Conservation (phyloP, 2,888 invertebrate genomes). For the Drosophila picticornis region DNA sequence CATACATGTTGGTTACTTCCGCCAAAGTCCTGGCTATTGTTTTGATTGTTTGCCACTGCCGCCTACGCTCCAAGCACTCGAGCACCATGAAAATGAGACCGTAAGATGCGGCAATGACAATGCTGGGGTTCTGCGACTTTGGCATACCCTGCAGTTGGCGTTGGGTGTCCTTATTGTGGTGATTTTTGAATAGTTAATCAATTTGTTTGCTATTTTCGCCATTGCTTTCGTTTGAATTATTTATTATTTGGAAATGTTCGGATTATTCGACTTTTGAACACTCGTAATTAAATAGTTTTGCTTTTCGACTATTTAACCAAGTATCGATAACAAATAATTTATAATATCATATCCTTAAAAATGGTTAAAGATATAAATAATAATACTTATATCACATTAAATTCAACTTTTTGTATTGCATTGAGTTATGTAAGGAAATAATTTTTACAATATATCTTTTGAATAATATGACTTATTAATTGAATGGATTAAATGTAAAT, state of each 20-base stretch:
- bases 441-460: not conserved
- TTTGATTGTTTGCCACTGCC: slow-evolving; percentile 47
- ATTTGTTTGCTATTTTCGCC: not conserved
- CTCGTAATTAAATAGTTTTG: not conserved
- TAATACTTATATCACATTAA: not conserved
- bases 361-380: not conserved
- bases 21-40: slow-evolving; percentile 39
- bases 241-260: not conserved
- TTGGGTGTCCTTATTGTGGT: not conserved
- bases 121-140: slow-evolving; percentile 1
- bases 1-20: slow-evolving; percentile 29
- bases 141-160: not conserved
- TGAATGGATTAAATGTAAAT: not conserved
- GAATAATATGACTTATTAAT: not conserved
- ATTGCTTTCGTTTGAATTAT: no score
- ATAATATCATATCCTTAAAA: not conserved
- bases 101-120: not conserved
- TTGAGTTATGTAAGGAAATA: not conserved
- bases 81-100: slow-evolving; percentile 2
- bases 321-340: no score
- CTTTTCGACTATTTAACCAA: no score
- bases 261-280: not conserved
- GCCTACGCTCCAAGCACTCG: slow-evolving; percentile 32
- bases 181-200: not conserved
- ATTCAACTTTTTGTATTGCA: not conserved